Evolutionary conservation across 2,888 invertebrate genomes (phyloP), one percentile per base, ranked within the genome.

Genomic region (Lepidochrysops patricia): DNA sequence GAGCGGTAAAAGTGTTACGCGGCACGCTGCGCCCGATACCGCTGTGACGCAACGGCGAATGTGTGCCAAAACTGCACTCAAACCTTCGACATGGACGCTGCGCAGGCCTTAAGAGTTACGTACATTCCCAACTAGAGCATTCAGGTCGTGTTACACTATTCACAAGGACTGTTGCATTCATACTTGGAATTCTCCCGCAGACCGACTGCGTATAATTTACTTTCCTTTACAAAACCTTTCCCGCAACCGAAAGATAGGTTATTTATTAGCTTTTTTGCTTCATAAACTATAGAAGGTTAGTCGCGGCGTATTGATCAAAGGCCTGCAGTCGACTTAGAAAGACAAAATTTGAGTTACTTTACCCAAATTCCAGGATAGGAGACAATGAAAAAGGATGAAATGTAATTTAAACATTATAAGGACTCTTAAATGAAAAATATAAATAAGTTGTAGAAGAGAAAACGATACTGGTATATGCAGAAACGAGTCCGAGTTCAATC

Each of bases 61-160:
- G 84, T 89, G 79, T 87, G 88, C 86, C 86, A 85, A 84, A 86
- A 86, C 77, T 86, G 86, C 87, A 88, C 76, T 72, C 75, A 71
- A 81, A 78, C 80, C 82, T 80, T 77, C 77, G 67, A 68, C 68
- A 67, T 65, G 66, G 64, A 67, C 62, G 66, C 61, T 62, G 65
- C 64, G 62, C 68, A 66, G 64, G 64, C 65, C 50, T 62, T 62
- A 66, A 67, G 63, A 64, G 66, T 69, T 69, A 66, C 69, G 66
- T 68, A 60, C 57, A 62, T 60, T 57, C 49, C 60, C 15, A 35
- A 59, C 23, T 52, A 49, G 50, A 34, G 27, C 58, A 59, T 52
- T 35, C 52, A 35, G 59, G 35, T 59, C 59, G 52, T 52, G 35
- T 52, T 25, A 32, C 25, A 50, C 25, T 58, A 58, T 25, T 26